Evolutionary conservation across 2,888 invertebrate genomes (phyloP), one percentile per base, ranked within the genome.

Genomic region (Nemurella pictetii): DNA sequence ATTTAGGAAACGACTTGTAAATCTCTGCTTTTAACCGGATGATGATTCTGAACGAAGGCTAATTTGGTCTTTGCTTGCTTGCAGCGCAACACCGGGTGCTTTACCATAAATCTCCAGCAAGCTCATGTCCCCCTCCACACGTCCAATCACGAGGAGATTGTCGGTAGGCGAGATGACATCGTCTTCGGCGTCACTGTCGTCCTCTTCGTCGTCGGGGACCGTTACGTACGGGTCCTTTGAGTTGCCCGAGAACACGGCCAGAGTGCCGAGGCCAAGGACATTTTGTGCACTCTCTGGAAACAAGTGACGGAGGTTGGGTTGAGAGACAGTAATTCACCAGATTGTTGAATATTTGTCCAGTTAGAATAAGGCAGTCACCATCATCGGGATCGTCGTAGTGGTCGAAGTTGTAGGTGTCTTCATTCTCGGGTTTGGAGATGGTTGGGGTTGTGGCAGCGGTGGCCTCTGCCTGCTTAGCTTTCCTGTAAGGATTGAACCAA

Each of bases 41-140:
- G n/a, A n/a, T n/a, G n/a, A n/a, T n/a, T n/a, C n/a, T n/a, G n/a
- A n/a, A n/a, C n/a, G n/a, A n/a, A n/a, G n/a, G n/a, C n/a, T n/a
- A n/a, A n/a, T n/a, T n/a, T n/a, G n/a, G n/a, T n/a, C n/a, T n/a
- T n/a, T n/a, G n/a, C n/a, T n/a, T n/a, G n/a, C n/a, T n/a, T n/a
- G n/a, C n/a, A n/a, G n/a, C n/a, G n/a, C n/a, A n/a, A n/a, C n/a
- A n/a, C n/a, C n/a, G n/a, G n/a, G n/a, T n/a, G n/a, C n/a, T n/a
- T n/a, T 91, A 96, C 96, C 94, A 92, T 96, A 95, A 75, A 98
- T 94, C 93, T 98, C 98, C 87, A 99, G 91, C 81, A 95, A 92
- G 89, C 96, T 96, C 20, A 96, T 94, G 91, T 97, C 97, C 87
- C 95, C 96, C 88, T 96, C 95, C 0, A 97, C 96, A 89, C 95